Percentiles rank a stretch among this genome's conserved stretches.
Evolutionary conservation across 1,140 invertebrate species (phyloP).

Genomic region (Pemphigus obesinymphae): DNA sequence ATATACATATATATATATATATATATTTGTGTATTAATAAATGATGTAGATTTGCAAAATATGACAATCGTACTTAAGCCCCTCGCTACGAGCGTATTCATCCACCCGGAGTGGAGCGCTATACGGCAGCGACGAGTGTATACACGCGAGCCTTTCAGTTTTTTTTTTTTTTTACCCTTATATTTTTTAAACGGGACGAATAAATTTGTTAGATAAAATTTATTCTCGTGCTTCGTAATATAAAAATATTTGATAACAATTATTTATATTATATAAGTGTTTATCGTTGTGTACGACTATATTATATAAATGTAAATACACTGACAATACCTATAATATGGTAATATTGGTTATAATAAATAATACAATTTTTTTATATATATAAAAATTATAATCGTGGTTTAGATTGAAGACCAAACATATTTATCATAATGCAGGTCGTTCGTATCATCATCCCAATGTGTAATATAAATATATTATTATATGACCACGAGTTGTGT

Average conservation of each 20-base stretch:
- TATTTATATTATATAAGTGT: background rate
- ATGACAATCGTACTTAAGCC: conserved; percentile 36
- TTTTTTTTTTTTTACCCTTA: background rate
- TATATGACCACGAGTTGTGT: background rate
- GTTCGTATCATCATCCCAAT: background rate
- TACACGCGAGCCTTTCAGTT: too few species aligned
- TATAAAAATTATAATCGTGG: background rate
- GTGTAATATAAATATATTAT: background rate
- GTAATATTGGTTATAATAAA: background rate
- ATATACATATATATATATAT: background rate
- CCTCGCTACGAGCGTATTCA: conserved; percentile 12
- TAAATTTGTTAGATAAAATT: conserved; percentile 7
- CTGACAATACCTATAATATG: too few species aligned
- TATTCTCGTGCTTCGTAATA: conserved; percentile 14
- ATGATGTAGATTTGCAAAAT: background rate
- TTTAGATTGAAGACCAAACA: background rate
- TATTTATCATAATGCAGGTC: too few species aligned
- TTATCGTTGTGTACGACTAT: background rate
- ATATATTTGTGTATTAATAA: too few species aligned
- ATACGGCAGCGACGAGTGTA: background rate
- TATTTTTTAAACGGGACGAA: background rate
- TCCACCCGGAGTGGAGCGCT: conserved; percentile 19
- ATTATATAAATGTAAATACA: conserved; percentile 28
- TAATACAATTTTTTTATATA: background rate
- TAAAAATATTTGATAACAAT: too few species aligned